Evolutionary conservation across 2,113 vertebrate species (phyloP).

Genomic region (Dicrurus megarhynchus): DNA sequence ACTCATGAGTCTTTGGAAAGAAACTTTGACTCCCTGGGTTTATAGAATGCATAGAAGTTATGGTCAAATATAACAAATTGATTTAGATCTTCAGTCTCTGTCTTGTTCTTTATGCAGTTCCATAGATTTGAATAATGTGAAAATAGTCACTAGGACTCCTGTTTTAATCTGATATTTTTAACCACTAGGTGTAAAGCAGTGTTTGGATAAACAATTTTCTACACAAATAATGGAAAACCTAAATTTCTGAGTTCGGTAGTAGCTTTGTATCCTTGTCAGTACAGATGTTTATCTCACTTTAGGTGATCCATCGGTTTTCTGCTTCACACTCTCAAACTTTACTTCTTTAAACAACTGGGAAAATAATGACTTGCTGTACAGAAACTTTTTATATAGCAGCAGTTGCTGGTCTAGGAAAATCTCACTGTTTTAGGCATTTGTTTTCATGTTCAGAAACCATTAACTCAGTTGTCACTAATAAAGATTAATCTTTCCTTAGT

Average conservation of each 20-base stretch:
- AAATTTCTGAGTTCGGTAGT: neutral
- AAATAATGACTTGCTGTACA: neutral
- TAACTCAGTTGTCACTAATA: neutral
- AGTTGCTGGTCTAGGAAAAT: neutral
- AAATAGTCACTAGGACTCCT: neutral
- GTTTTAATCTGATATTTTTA: neutral
- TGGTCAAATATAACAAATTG: neutral
- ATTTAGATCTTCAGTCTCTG: neutral
- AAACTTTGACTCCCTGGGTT: neutral
- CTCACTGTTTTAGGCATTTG: neutral
- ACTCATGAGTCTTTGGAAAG: neutral
- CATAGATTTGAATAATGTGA: neutral
- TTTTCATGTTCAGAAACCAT: neutral
- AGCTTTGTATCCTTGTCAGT: neutral
- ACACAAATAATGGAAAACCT: neutral
- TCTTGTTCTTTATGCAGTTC: neutral
- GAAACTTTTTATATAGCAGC: neutral
- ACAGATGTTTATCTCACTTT: neutral
- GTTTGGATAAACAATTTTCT: neutral
- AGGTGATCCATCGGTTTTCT: neutral
- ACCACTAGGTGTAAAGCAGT: neutral
- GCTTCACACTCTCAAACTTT: neutral
- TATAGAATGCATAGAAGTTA: neutral
- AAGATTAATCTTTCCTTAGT: conserved; percentile 1
- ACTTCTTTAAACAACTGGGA: neutral